phyloP scores from a whole-genome alignment of 2,113 vertebrate species.

The Hyperopisus bebe region DNA sequence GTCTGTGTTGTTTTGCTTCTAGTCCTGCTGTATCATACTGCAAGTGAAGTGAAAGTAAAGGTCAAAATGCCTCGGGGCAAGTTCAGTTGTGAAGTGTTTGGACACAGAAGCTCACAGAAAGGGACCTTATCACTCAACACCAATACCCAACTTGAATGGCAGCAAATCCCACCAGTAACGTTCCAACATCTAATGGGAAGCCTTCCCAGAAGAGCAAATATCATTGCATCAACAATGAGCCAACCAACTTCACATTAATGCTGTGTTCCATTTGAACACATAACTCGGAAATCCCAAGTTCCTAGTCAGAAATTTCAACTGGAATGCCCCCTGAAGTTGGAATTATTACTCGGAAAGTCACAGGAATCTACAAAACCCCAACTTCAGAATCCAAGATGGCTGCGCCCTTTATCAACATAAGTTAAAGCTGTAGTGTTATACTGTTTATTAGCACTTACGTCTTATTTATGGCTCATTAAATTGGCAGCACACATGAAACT shows the following conservation, averaged over 20 bases:
- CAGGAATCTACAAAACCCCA: not conserved
- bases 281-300: not conserved
- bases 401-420: not conserved
- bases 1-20: too few relatives aligned
- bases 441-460: not conserved
- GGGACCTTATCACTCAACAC: not conserved
- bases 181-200: not conserved
- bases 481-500: not conserved
- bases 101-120: not conserved
- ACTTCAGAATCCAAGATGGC: not conserved
- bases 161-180: not conserved
- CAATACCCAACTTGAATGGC: not conserved
- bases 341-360: not conserved
- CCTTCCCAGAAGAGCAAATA: not conserved
- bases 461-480: not conserved
- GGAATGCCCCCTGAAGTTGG: not conserved
- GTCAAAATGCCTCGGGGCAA: not conserved
- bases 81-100: not conserved
- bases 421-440: not conserved
- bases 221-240: not conserved
- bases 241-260: not conserved
- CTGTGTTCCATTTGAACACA: not conserved
- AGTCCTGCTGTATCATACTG: not conserved
- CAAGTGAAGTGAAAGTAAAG: not conserved
- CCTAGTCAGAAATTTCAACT: not conserved